These are phyloP conservation scores for Bos indicus DNA, from an alignment of 2,113 vertebrate genomes.

Conservation along the genomic window DNA sequence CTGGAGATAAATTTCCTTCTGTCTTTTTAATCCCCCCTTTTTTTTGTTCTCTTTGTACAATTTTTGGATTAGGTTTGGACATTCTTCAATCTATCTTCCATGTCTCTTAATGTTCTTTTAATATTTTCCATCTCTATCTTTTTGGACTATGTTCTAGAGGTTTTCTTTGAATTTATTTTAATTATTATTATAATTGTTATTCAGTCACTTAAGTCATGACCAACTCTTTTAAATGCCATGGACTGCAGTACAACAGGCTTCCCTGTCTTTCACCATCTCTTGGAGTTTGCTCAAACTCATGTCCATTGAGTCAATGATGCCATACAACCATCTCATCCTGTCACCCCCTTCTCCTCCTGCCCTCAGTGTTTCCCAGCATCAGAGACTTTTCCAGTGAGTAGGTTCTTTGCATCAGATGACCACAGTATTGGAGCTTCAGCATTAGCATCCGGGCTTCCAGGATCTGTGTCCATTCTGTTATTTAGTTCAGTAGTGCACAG, in stretches of 20 bases:
- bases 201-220: background rate
- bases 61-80: background rate
- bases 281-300: background rate
- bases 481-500: background rate
- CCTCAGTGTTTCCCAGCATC: background rate
- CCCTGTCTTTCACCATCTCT: background rate
- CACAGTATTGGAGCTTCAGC: background rate
- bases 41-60: background rate
- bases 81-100: background rate
- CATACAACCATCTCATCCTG: background rate
- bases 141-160: background rate
- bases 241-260: background rate
- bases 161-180: background rate
- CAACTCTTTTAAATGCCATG: background rate
- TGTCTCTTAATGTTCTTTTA: background rate
- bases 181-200: background rate
- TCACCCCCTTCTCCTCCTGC: background rate
- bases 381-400: background rate
- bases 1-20: background rate
- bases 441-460: background rate
- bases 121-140: background rate
- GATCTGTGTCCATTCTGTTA: background rate
- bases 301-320: background rate
- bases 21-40: background rate
- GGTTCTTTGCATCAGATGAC: background rate